phyloP scores from a whole-genome alignment of 1,140 invertebrate species.

The Pararge aegeria region DNA sequence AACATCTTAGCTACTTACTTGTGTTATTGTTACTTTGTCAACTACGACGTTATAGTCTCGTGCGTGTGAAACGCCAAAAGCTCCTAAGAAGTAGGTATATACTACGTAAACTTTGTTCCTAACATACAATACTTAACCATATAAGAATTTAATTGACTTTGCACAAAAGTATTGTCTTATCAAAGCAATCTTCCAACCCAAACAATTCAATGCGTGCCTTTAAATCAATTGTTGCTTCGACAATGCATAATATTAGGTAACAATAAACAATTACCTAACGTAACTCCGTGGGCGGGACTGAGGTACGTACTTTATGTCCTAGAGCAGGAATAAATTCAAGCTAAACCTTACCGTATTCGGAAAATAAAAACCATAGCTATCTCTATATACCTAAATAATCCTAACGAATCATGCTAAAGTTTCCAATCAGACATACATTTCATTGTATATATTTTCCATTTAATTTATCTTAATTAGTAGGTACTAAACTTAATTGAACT shows the following conservation, averaged over 20 bases:
- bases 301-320: slow-evolving; percentile 11
- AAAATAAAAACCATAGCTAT: background rate
- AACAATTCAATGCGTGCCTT: slow-evolving; percentile 11
- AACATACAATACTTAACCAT: background rate
- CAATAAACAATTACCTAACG: slow-evolving; percentile 29
- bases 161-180: slow-evolving; percentile 9
- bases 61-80: too few relatives aligned
- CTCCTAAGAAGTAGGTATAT: too few relatives aligned
- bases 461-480: too few relatives aligned
- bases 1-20: too few relatives aligned
- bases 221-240: slow-evolving; percentile 18
- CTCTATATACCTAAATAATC: too few relatives aligned
- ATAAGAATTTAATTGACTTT: slow-evolving; percentile 5
- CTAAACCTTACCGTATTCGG: slow-evolving; percentile 15
- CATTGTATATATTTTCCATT: too few relatives aligned
- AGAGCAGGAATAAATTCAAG: slow-evolving; percentile 11
- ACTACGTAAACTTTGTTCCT: background rate
- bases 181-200: slow-evolving; percentile 9
- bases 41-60: too few relatives aligned
- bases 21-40: too few relatives aligned
- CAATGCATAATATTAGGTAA: slow-evolving; percentile 24
- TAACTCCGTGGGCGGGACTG: slow-evolving; percentile 12
- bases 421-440: too few relatives aligned
- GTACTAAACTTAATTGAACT: too few relatives aligned
- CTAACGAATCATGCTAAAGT: too few relatives aligned